Evolutionary conservation across 2,113 vertebrate species (phyloP), one percentile per base, ranked within the genome.

Genomic region (Phocoena phocoena): DNA sequence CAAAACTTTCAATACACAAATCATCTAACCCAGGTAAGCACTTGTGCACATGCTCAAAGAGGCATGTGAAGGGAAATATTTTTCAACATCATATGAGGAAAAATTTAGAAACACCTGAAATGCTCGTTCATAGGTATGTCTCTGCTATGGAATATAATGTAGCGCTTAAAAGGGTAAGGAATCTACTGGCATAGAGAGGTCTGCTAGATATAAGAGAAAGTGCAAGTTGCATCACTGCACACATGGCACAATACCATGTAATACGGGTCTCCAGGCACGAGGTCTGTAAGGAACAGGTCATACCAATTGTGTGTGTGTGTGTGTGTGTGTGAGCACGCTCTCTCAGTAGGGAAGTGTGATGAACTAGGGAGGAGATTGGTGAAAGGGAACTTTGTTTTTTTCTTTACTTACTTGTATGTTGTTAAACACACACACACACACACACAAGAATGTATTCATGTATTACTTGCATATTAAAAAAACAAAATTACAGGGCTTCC

Each of bases 161-260:
- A 79, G 28, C 10, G 2, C 11, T 41, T 41, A 55, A 73, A 63
- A 87, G 50, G 31, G 33, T 17, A 58, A 83, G 81, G 10, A 63
- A 31, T 25, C 8, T 4, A 12, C 36, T 58, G 79, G 50, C n/a
- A 41, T 8, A 36, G 83, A 73, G 47, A 26, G 1, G 11, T 23
- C 67, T 84, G 65, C 58, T 11, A 10, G 31, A 17, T n/a, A 14
- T 5, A 76, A 28, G 28, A 87, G 47, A 73, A 90, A 44, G 44
- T n/a, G 15, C 25, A 68, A 8, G 8, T 31, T 21, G 55, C 7
- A 31, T 8, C 23, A 44, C 14, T n/a, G 41, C 31, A 14, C 1
- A 2, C 12, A 4, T 15, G 15, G 12, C 25, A 0, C 18, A 47
- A 18, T 8, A 53, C 33, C 47, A 17, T 0, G 0, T 36, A 17